These are phyloP conservation scores for Microchrysa polita DNA, from an alignment of 2,888 invertebrate species.

Conservation along the genomic window DNA sequence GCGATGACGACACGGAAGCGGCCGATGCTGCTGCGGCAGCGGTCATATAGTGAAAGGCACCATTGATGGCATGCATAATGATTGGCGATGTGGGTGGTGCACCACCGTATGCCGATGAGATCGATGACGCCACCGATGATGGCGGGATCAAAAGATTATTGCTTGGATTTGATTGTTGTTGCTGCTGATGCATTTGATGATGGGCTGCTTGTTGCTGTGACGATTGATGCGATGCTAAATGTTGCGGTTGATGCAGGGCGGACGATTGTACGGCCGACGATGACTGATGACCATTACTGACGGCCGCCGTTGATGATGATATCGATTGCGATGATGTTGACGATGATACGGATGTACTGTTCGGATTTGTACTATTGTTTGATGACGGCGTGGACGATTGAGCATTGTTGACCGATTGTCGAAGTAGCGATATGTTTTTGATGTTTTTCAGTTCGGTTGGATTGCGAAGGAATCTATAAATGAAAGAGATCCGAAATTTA, in stretches of 20 bases:
- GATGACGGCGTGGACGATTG: conserved; percentile 65
- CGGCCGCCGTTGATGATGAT: conserved; percentile 43
- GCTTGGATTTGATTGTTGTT: conserved; percentile 55
- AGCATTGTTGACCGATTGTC: conserved; percentile 76
- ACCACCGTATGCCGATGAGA: conserved; percentile 52
- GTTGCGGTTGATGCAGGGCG: conserved; percentile 51
- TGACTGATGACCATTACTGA: conserved; percentile 49
- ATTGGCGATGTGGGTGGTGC: conserved; percentile 63
- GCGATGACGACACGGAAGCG: conserved; percentile 55
- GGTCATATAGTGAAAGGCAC: conserved; percentile 62
- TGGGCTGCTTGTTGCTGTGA: conserved; percentile 46
- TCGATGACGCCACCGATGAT: conserved; percentile 47
- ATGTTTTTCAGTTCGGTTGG: conserved; percentile 94
- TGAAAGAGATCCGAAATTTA: conserved; percentile 49
- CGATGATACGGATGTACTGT: conserved; percentile 52
- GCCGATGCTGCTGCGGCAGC: conserved; percentile 28
- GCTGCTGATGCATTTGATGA: conserved; percentile 53
- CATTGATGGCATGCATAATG: conserved; percentile 63
- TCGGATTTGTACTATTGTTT: conserved; percentile 49
- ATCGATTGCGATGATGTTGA: conserved; percentile 20
- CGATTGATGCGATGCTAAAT: conserved; percentile 42
- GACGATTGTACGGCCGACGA: too few relatives aligned
- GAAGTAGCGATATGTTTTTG: conserved; percentile 87
- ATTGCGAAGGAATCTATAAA: conserved; percentile 84
- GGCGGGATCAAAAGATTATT: conserved; percentile 58